Evolutionary conservation across 2,888 invertebrate species (phyloP), one percentile per base, ranked within the genome.

Genomic region (Drosophila atripex): DNA sequence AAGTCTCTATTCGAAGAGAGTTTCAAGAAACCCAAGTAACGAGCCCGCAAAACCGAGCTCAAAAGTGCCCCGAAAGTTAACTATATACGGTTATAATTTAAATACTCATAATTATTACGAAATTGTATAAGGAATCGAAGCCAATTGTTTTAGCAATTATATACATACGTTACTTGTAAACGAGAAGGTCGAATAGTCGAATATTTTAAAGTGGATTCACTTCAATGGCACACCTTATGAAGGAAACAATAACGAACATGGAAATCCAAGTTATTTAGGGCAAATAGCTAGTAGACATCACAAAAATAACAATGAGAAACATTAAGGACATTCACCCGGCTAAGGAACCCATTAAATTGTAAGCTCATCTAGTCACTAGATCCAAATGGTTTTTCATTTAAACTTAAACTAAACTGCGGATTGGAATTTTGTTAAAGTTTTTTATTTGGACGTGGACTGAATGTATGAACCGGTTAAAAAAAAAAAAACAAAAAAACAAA

Each of bases 61-160:
- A 71, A 80, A 68, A 61, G 53, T 74, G 75, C 51, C 77, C 83
- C 75, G 55, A 60, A 77, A 70, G 51, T 78, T 78, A 80, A 59
- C 54, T 60, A 69, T 56, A 71, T 41, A 71, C 49, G 63, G 51
- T 51, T 64, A 63, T 43, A 18, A 71, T 57, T 70, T 32, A 75
- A 43, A 45, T 38, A 69, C 59, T 59, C 52, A 43, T 30, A 51
- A 60, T 16, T 16, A 53, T 32, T 51, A 30, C 55, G 32, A 46
- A 56, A 72, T 71, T 78, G 59, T 75, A 57, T 68, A 71, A 79
- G 73, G 71, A 75, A 84, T 79, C 84, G 82, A 86, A 86, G 88
- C 87, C 87, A 88, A 88, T 88, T 88, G 87, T 88, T 86, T 80
- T 84, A 87, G 86, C 86, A 88, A 88, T 88, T 88, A 86, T 79